phyloP scores from a whole-genome alignment of 2,113 vertebrate genomes.

The Orycteropus afer region DNA sequence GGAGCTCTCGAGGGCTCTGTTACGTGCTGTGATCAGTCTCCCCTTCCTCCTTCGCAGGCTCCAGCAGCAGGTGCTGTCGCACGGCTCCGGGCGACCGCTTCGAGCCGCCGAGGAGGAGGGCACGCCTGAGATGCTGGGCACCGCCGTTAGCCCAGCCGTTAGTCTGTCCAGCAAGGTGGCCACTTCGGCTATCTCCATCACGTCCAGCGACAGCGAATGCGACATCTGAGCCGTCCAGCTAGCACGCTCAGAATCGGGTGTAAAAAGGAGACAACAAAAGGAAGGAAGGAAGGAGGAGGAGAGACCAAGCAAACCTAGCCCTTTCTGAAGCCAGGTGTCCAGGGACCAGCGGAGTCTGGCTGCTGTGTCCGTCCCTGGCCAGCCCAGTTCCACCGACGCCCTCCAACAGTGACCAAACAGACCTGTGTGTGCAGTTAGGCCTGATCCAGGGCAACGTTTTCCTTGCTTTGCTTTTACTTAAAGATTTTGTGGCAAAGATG shows the following conservation, averaged over 20 bases:
- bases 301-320: constrained; percentile 80
- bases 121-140: constrained; percentile 91
- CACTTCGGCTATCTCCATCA: constrained; percentile 99
- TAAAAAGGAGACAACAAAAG: constrained; percentile 71
- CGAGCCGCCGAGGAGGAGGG: constrained; percentile 92
- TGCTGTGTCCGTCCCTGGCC: neutral
- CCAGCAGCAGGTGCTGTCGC: constrained; percentile 97
- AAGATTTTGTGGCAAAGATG: constrained; percentile 81
- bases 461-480: constrained; percentile 82
- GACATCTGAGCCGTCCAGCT: constrained; percentile 91
- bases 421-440: neutral
- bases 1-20: neutral
- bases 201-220: constrained; percentile 99
- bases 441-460: constrained; percentile 61
- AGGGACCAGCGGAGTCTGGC: neutral
- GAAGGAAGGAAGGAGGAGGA: constrained; percentile 68
- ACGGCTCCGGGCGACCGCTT: constrained; percentile 93
- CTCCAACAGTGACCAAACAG: neutral
- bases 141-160: constrained; percentile 94
- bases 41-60: constrained; percentile 88
- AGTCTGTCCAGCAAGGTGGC: constrained; percentile 98
- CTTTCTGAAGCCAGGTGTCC: constrained; percentile 77
- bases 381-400: neutral
- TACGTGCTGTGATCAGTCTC: constrained; percentile 61
- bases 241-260: constrained; percentile 38